These are phyloP conservation scores for Drosophila prostipennis DNA, from an alignment of 2,888 invertebrate genomes.

Conservation along the genomic window DNA sequence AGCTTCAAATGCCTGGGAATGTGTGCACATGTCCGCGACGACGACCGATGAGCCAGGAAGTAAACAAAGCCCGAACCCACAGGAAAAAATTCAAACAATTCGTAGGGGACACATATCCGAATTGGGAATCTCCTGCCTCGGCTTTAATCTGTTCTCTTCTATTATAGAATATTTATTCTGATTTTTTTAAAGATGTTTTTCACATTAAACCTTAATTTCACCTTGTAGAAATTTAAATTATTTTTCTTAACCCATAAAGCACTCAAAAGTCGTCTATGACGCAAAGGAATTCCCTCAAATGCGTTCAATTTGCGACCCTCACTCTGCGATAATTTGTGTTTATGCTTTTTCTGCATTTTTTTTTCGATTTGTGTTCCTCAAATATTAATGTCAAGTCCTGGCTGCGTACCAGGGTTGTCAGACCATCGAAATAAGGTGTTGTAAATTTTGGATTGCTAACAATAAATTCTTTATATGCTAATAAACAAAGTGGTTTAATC, in stretches of 20 bases:
- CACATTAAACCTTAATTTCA: neutral
- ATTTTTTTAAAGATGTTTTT: no score
- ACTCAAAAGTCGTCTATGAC: constrained; percentile 22
- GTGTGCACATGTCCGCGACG: constrained; percentile 57
- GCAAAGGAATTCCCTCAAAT: constrained; percentile 51
- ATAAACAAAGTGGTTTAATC: no score
- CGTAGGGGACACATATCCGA: neutral
- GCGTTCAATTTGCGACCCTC: constrained; percentile 48
- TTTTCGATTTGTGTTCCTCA: constrained; percentile 37
- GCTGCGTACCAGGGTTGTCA: constrained; percentile 37
- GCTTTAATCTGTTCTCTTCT: neutral
- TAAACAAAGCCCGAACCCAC: constrained; percentile 59
- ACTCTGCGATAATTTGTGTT: constrained; percentile 61
- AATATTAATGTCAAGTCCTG: constrained; percentile 59
- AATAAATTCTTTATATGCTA: no score
- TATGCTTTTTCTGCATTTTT: constrained; percentile 32
- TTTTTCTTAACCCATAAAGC: neutral
- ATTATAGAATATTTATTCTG: neutral
- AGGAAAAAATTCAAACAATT: constrained; percentile 13
- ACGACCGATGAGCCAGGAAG: constrained; percentile 71
- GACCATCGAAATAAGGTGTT: neutral
- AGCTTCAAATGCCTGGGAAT: constrained; percentile 70
- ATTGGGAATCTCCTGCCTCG: neutral
- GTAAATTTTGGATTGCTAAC: no score
- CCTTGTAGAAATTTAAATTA: neutral